Evolutionary conservation across 2,888 invertebrate species (phyloP).

Genomic region (Ornithoptera priamus): DNA sequence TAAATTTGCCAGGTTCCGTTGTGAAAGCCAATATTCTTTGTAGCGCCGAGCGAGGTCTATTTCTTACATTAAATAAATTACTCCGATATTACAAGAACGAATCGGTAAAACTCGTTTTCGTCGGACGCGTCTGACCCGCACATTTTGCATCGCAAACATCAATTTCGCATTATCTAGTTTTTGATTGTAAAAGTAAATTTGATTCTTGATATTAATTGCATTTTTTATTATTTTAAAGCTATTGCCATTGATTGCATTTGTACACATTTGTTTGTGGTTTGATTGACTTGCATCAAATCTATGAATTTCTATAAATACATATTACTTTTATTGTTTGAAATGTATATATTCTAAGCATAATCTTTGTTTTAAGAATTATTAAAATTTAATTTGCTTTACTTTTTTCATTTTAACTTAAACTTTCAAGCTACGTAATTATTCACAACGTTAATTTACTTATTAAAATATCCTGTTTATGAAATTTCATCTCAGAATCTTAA

Average conservation of each 20-base stretch:
- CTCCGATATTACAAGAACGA: conserved; percentile 77
- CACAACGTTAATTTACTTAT: no score
- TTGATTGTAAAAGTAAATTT: conserved; percentile 40
- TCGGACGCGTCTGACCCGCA: conserved; percentile 62
- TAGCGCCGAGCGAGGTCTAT: conserved; percentile 70
- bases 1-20: conserved; percentile 76
- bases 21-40: conserved; percentile 80
- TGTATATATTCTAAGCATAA: no score
- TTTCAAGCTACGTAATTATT: no score
- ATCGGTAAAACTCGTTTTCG: conserved; percentile 70
- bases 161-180: conserved; percentile 57
- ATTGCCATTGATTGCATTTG: background rate
- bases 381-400: no score
- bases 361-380: no score
- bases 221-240: conserved; percentile 3
- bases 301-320: background rate
- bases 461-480: background rate
- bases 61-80: conserved; percentile 80
- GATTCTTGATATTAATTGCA: conserved; percentile 38
- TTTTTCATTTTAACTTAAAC: no score
- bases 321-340: no score
- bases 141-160: conserved; percentile 65
- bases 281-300: background rate
- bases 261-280: background rate
- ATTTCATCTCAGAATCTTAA: background rate